phyloP scores from a whole-genome alignment of 2,113 vertebrate genomes.

The Prionailurus bengalensis region DNA sequence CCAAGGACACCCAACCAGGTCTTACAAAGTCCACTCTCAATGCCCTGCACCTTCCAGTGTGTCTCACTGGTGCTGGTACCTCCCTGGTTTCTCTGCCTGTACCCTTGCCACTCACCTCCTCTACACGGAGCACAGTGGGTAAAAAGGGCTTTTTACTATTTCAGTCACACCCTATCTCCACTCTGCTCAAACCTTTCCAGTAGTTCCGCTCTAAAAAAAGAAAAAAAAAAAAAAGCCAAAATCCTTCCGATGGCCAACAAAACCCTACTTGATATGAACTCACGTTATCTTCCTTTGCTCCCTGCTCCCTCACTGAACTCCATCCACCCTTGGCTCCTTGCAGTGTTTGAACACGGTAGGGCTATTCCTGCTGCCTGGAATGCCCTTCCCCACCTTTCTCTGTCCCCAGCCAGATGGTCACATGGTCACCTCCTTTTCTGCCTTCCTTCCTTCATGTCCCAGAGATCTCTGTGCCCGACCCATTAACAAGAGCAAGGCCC shows the following conservation, averaged over 20 bases:
- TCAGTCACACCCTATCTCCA: rapidly evolving
- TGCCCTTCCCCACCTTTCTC: neutral
- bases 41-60: rapidly evolving
- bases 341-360: neutral
- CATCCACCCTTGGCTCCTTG: neutral
- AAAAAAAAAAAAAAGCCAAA: neutral
- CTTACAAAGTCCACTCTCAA: rapidly evolving
- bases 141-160: rapidly evolving
- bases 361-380: neutral
- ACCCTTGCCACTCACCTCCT: rapidly evolving
- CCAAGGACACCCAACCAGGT: rapidly evolving
- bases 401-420: neutral
- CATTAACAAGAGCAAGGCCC: too few relatives aligned
- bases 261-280: rapidly evolving
- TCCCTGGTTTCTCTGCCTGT: neutral
- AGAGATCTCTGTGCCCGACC: neutral
- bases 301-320: too few relatives aligned
- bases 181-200: neutral
- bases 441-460: neutral
- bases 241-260: neutral
- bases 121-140: neutral
- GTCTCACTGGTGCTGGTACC: rapidly evolving
- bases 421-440: too few relatives aligned
- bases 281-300: rapidly evolving
- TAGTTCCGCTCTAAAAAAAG: neutral